These are phyloP conservation scores for Hycleus phaleratus DNA, from an alignment of 1,140 invertebrate species.

Conservation along the genomic window DNA sequence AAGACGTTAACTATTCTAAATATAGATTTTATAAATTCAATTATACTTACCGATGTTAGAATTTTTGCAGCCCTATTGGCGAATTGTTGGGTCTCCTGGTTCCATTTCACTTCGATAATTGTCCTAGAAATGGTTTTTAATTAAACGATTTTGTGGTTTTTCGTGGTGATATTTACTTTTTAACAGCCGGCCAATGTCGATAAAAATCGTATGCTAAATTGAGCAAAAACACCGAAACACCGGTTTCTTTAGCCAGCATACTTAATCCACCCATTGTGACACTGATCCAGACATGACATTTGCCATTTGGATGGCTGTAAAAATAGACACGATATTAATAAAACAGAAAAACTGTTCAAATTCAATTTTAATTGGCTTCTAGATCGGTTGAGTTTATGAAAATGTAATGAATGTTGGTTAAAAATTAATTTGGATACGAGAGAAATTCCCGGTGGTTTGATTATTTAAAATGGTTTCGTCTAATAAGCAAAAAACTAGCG, in stretches of 20 bases:
- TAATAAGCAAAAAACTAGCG: too few species aligned
- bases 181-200: constrained; percentile 59
- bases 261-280: constrained; percentile 63
- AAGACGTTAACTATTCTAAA: too few species aligned
- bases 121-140: constrained; percentile 32
- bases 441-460: too few species aligned
- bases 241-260: constrained; percentile 88
- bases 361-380: background rate
- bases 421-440: background rate
- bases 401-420: background rate
- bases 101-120: constrained; percentile 51
- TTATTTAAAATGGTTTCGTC: too few species aligned
- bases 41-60: constrained; percentile 48
- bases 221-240: constrained; percentile 72
- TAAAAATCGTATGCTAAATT: constrained; percentile 67
- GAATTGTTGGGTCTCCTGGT: constrained; percentile 50
- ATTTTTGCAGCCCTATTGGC: constrained; percentile 54
- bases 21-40: constrained; percentile 4
- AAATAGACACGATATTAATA: constrained; percentile 1
- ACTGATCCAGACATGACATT: constrained; percentile 54
- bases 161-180: constrained; percentile 46
- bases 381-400: background rate
- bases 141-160: background rate
- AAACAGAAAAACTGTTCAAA: background rate
- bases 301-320: constrained; percentile 29